Evolutionary conservation across 1,140 invertebrate genomes (phyloP), one percentile per base, ranked within the genome.

Genomic region (Aphis craccivora): DNA sequence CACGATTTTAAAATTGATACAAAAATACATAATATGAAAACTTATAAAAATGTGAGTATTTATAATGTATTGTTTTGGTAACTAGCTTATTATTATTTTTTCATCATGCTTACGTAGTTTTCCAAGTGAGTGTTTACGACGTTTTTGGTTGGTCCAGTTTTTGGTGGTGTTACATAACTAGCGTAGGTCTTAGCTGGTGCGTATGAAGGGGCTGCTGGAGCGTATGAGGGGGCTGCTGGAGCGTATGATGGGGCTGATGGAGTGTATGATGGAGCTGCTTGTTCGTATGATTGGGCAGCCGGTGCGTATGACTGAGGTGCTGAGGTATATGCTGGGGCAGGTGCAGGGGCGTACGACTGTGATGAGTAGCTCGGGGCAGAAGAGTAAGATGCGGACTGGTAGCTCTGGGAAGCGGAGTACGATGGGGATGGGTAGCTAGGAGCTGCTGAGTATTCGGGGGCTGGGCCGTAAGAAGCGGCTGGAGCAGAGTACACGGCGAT

Each of bases 41-140:
- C n/a, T n/a, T n/a, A n/a, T n/a, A n/a, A n/a, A n/a, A n/a, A n/a
- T n/a, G n/a, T n/a, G n/a, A 6, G 14, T 76, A n/a, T 20, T 2
- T n/a, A 76, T 76, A 35, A 18, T 14, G n/a, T 18, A n/a, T n/a
- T n/a, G n/a, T 76, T n/a, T 76, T 76, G 14, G 11, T 84, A 84
- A 8, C 22, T 40, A 84, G 6, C 8, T 40, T 84, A 84, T 14
- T 86, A 43, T 86, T 45, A 11, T 30, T n/a, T 14, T 76, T 18
- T 81, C 37, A 37, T 83, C 43, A 25, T 93, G 94, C 94, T 94
- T 93, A 94, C 94, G 93, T 94, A 94, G 83, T 94, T 93, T 89
- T 94, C 94, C 53, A 94, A 60, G 51, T 94, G 94, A 22, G 94
- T 94, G 45, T 94, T 51, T 45, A 94, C 94, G 14, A 94, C 94